Conservation (phyloP, 2,797 vertebrate genomes). For the Alectoris magna region DNA sequence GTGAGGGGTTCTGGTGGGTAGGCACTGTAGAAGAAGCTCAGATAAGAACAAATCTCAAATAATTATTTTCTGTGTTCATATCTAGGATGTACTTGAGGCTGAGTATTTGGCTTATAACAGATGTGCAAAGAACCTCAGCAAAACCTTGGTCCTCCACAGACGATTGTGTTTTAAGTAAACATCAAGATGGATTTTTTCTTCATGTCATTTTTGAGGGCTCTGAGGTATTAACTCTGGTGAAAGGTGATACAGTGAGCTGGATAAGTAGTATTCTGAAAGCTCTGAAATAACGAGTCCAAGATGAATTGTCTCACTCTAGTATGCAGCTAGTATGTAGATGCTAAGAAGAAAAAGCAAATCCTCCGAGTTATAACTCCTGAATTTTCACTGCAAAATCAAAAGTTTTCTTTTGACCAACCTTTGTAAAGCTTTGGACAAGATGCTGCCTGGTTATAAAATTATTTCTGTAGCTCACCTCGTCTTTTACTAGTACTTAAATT, state of each 20-base stretch:
- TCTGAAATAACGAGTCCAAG: not conserved
- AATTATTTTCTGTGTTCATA: not conserved
- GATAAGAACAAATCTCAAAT: not conserved
- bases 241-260: not conserved
- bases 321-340: not conserved
- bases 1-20: not conserved
- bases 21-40: not conserved
- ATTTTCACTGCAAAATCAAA: not conserved
- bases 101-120: not conserved
- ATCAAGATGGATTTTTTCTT: not conserved
- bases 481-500: not conserved
- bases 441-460: not conserved
- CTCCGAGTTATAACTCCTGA: not conserved
- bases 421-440: not conserved
- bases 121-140: not conserved
- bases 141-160: not conserved
- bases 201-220: not conserved
- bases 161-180: not conserved
- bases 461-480: not conserved
- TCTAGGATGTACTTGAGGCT: not conserved
- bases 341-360: not conserved
- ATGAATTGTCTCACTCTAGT: not conserved
- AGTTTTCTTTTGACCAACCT: not conserved
- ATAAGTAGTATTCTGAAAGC: not conserved
- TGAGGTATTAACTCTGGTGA: not conserved